phyloP scores from a whole-genome alignment of 2,113 vertebrate genomes.

The Coptodon bakossiorum region DNA sequence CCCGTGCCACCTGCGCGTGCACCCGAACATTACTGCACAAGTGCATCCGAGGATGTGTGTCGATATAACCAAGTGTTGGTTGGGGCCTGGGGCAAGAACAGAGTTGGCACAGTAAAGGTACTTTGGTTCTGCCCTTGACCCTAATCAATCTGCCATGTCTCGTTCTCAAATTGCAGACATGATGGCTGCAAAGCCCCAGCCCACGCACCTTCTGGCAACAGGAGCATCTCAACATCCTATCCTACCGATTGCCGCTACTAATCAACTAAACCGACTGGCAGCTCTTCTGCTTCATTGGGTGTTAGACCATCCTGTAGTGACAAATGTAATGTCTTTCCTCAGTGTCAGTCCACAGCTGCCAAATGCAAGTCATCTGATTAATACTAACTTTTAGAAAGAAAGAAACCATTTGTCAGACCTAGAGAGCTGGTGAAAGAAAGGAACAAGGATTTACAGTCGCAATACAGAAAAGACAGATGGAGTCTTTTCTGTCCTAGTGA shows the following conservation, averaged over 20 bases:
- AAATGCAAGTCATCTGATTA: background rate
- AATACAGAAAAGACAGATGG: slow-evolving; percentile 1
- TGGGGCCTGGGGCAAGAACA: background rate
- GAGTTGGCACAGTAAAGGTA: background rate
- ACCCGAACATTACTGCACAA: background rate
- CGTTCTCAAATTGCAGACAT: slow-evolving; percentile 15
- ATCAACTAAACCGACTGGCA: background rate
- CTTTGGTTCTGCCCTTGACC: slow-evolving; percentile 33
- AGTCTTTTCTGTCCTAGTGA: background rate
- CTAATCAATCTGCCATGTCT: slow-evolving; percentile 25
- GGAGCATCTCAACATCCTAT: background rate
- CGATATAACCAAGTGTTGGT: background rate
- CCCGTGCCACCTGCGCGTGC: background rate
- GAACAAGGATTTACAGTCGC: background rate
- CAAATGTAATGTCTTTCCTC: background rate
- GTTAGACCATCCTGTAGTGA: background rate
- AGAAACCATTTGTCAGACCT: background rate
- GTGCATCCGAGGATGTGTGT: background rate
- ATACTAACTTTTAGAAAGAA: background rate
- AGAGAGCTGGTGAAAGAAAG: background rate
- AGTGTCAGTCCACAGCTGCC: background rate
- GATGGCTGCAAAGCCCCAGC: background rate
- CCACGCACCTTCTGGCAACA: slow-evolving; percentile 17
- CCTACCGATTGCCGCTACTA: background rate
- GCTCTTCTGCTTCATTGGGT: background rate